A percentile compares a stretch with the other conserved stretches of the same genome.
phyloP scores from a whole-genome alignment of 35 echinoderm and acorn worm species.

The Patiria miniata region DNA sequence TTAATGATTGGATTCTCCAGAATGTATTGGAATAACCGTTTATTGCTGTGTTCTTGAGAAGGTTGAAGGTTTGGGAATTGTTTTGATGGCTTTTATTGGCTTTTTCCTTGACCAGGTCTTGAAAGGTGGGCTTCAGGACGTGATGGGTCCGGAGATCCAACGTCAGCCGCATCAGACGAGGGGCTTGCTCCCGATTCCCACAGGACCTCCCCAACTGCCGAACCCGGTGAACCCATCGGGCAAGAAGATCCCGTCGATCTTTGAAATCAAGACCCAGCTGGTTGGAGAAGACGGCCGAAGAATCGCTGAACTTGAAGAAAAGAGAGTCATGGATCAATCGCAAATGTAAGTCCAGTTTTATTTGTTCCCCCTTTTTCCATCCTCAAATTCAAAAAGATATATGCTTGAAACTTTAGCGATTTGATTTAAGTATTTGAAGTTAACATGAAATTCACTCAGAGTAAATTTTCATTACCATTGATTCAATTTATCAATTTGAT shows the following conservation, averaged over 20 bases:
- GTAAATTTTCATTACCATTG: no score
- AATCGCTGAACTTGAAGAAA: neutral
- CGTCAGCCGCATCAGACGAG: neutral
- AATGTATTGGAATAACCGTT: no score
- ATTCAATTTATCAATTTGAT: no score
- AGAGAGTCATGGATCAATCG: neutral
- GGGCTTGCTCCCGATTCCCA: neutral
- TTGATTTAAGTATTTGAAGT: no score
- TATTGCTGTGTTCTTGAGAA: no score
- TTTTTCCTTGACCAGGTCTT: neutral
- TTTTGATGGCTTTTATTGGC: no score
- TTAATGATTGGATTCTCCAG: no score
- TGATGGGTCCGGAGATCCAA: neutral
- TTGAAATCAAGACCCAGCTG: slow-evolving; percentile 20
- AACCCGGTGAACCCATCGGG: neutral
- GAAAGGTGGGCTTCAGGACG: neutral
- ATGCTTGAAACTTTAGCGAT: no score
- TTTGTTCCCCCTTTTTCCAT: no score
- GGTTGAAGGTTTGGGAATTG: no score
- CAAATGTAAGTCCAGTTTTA: neutral
- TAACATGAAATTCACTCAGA: no score
- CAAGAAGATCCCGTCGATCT: neutral
- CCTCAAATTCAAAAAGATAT: no score
- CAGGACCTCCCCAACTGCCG: neutral
- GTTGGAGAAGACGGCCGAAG: neutral